Percentiles rank a stretch among this genome's conserved stretches.
Evolutionary conservation across 2,888 invertebrate species (phyloP).

Genomic region (Tenodera sinensis): DNA sequence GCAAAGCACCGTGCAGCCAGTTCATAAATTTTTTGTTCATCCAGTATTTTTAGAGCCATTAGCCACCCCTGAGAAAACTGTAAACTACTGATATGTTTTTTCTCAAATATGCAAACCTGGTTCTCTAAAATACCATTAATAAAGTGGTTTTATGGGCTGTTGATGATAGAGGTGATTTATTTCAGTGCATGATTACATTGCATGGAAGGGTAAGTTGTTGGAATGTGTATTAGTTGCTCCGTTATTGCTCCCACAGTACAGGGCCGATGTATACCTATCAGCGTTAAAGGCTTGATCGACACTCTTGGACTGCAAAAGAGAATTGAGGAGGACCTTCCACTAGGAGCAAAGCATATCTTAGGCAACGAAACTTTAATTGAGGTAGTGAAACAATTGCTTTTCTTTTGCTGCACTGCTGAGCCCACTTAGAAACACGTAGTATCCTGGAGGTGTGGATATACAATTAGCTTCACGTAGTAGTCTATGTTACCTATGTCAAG

Average conservation of each 20-base stretch:
- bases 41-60: no score
- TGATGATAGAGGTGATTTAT: not conserved
- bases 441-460: not conserved
- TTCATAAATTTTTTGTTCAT: no score
- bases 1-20: no score
- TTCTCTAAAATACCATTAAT: not conserved
- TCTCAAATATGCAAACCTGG: not conserved
- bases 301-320: not conserved
- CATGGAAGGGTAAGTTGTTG: not conserved
- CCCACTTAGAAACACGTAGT: not conserved
- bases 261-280: slow-evolving; percentile 14
- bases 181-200: not conserved
- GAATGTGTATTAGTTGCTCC: not conserved
- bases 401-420: not conserved
- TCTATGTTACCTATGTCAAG: not conserved
- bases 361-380: not conserved
- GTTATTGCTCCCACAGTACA: slow-evolving; percentile 4
- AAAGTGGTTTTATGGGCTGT: not conserved
- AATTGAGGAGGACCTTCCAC: not conserved
- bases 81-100: no score
- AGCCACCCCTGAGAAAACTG: no score
- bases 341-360: not conserved
- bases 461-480: not conserved
- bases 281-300: not conserved
- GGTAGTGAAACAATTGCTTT: not conserved